Percentiles rank a stretch among this genome's conserved stretches.
These are phyloP conservation scores for Gymnothorax reevesii DNA, from an alignment of 2,797 vertebrate species.

Conservation along the genomic window DNA sequence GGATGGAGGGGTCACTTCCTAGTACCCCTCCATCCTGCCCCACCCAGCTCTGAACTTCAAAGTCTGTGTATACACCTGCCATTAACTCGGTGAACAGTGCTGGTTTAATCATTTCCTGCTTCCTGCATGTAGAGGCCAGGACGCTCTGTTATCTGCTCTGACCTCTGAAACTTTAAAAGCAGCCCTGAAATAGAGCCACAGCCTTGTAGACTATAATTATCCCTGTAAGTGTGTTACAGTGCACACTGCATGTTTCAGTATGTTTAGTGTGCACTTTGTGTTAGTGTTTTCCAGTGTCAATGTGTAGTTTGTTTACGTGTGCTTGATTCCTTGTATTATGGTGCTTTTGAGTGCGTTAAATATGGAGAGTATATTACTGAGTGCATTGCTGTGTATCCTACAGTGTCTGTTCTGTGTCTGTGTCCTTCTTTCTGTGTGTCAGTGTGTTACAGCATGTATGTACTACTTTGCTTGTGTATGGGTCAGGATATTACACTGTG, in stretches of 20 bases:
- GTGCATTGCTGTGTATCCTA: background rate
- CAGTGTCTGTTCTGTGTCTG: background rate
- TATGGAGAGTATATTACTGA: background rate
- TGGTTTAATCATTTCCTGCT: background rate
- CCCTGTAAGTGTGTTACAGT: background rate
- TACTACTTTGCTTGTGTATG: background rate
- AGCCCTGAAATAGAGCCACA: too few relatives aligned
- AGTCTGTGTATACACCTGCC: background rate
- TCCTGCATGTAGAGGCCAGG: background rate
- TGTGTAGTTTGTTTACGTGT: too few relatives aligned
- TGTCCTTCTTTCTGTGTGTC: background rate
- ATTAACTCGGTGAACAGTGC: background rate
- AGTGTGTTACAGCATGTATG: background rate
- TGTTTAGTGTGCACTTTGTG: too few relatives aligned
- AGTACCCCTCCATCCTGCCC: background rate
- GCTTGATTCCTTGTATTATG: too few relatives aligned
- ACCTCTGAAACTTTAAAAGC: too few relatives aligned
- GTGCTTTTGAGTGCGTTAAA: background rate
- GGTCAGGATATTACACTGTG: background rate
- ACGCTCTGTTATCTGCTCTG: background rate
- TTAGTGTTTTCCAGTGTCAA: too few relatives aligned
- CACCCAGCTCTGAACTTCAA: slow-evolving; percentile 20
- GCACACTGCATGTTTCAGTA: too few relatives aligned
- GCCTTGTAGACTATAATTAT: too few relatives aligned
- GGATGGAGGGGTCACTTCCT: background rate